These are phyloP conservation scores for Drosophila birchii DNA, from an alignment of 2,888 invertebrate species.

Conservation along the genomic window DNA sequence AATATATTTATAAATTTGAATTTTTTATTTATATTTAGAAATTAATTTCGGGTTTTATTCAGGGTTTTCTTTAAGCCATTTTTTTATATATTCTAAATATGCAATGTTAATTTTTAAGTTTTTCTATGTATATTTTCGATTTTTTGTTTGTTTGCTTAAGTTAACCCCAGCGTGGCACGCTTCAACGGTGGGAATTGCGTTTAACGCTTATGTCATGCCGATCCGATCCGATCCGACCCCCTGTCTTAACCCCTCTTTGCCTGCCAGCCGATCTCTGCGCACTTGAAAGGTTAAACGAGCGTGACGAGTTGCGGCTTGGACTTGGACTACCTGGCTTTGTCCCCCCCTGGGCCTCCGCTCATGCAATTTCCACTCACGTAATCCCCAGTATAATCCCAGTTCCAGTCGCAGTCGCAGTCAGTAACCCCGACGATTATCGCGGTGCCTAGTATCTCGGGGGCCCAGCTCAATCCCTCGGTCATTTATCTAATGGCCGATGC, in stretches of 20 bases:
- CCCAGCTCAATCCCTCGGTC: slow-evolving; percentile 19
- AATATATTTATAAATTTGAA: no score
- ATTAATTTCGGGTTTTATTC: no score
- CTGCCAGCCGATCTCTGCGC: slow-evolving; percentile 37
- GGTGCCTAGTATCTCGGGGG: background rate
- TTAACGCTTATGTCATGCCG: slow-evolving; percentile 52
- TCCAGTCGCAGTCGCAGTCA: slow-evolving; percentile 24
- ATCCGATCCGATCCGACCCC: slow-evolving; percentile 18
- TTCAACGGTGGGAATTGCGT: slow-evolving; percentile 49
- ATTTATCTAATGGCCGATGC: slow-evolving; percentile 36
- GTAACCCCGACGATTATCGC: slow-evolving; percentile 21
- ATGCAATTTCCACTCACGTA: slow-evolving; percentile 21
- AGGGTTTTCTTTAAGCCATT: no score
- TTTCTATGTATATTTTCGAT: slow-evolving; percentile 1
- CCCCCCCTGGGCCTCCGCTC: background rate
- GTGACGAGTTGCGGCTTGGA: slow-evolving; percentile 49
- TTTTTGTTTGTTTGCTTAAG: slow-evolving; percentile 16
- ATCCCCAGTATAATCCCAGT: slow-evolving; percentile 13
- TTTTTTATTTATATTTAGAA: no score
- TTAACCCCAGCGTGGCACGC: slow-evolving; percentile 42
- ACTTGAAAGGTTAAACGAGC: slow-evolving; percentile 66
- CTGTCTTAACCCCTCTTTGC: slow-evolving; percentile 3
- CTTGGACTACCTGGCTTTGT: slow-evolving; percentile 34
- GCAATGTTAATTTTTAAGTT: background rate
- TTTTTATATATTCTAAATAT: no score